These are phyloP conservation scores for Clunio marinus DNA, from an alignment of 2,888 invertebrate genomes.

Conservation along the genomic window DNA sequence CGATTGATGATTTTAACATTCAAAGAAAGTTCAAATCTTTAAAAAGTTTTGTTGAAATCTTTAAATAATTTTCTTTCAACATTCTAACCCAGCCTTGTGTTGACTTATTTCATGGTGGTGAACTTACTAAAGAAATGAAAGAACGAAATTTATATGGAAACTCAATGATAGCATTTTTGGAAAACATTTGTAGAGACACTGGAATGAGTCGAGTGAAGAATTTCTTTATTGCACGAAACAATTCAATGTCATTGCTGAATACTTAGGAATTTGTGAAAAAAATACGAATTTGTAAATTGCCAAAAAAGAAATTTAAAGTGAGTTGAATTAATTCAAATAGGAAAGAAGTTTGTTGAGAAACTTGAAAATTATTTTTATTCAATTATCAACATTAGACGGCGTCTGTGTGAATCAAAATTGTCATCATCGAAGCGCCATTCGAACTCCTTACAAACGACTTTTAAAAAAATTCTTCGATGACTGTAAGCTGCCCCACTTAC, in stretches of 20 bases:
- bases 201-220: neutral
- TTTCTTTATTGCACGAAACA: conserved; percentile 7
- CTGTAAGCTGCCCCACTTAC: neutral
- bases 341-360: neutral
- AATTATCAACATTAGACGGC: conserved; percentile 21
- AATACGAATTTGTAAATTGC: neutral
- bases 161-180: conserved; percentile 2
- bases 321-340: neutral
- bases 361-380: neutral
- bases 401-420: neutral
- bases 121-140: neutral
- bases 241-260: neutral
- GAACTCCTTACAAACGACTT: neutral
- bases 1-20: too few relatives aligned
- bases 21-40: too few relatives aligned
- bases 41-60: too few relatives aligned
- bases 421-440: neutral
- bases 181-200: neutral
- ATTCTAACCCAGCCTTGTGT: neutral
- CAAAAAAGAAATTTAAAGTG: neutral
- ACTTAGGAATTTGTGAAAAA: conserved; percentile 13
- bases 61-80: too few relatives aligned
- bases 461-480: conserved; percentile 11
- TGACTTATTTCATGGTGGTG: conserved; percentile 1
- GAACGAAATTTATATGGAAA: conserved; percentile 10